Conservation (phyloP, 2,888 invertebrate species). For the Lasioglossum leucozonium region DNA sequence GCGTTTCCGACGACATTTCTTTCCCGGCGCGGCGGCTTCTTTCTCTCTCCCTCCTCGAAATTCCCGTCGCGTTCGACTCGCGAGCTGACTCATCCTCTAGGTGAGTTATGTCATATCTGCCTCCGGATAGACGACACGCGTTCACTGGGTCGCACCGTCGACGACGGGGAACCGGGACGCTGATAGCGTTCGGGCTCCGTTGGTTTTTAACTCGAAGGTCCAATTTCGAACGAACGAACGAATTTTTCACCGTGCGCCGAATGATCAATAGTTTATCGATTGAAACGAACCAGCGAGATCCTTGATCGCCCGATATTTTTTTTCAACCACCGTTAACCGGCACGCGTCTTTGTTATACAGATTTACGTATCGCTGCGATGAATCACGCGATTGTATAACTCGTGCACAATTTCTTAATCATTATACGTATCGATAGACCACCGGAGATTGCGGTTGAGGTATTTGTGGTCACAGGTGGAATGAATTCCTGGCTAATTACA, state of each 20-base stretch:
- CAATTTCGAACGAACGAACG: no score
- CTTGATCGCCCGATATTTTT: constrained; percentile 15
- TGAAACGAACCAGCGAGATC: background rate
- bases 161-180: background rate
- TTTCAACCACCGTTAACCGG: constrained; percentile 7
- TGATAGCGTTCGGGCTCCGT: background rate
- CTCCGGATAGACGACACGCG: background rate
- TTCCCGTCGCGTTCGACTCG: constrained; percentile 34
- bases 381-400: constrained; percentile 54
- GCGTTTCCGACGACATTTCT: constrained; percentile 72
- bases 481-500: constrained; percentile 45
- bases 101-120: constrained; percentile 52
- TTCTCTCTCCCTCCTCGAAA: constrained; percentile 32
- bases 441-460: constrained; percentile 50
- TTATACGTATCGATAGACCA: constrained; percentile 26
- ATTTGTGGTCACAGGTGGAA: constrained; percentile 50
- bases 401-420: constrained; percentile 48
- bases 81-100: constrained; percentile 23
- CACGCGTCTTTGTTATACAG: constrained; percentile 54
- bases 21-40: constrained; percentile 34
- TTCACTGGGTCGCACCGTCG: constrained; percentile 9
- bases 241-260: no score
- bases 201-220: background rate
- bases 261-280: background rate
- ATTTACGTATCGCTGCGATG: constrained; percentile 50